Conservation (phyloP, 1,140 invertebrate species). For the Conus ventricosus region DNA sequence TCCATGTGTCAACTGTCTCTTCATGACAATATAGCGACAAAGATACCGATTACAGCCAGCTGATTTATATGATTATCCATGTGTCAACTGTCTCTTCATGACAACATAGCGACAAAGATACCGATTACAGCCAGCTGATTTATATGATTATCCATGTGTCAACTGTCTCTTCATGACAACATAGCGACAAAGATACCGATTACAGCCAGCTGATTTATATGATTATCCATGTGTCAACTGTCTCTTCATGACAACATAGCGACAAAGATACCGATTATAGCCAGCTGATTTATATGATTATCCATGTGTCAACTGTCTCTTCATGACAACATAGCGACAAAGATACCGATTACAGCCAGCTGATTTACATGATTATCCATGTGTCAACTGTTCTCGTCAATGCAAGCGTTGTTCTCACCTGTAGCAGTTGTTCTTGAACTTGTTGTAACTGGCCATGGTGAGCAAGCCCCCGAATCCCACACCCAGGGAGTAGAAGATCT, state of each 20-base stretch:
- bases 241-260: background rate
- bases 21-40: background rate
- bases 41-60: background rate
- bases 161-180: background rate
- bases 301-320: background rate
- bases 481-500: conserved; percentile 98
- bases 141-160: background rate
- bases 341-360: background rate
- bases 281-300: background rate
- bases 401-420: conserved; percentile 39
- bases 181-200: background rate
- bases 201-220: background rate
- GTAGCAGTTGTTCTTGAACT: conserved; percentile 67
- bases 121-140: background rate
- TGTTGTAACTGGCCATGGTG: conserved; percentile 70
- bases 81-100: background rate
- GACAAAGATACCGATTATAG: background rate
- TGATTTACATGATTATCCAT: background rate
- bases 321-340: background rate
- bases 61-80: background rate
- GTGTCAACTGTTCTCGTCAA: background rate
- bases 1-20: background rate
- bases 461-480: conserved; percentile 87
- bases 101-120: background rate
- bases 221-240: background rate